Evolutionary conservation across 2,888 invertebrate genomes (phyloP).

Genomic region (Volucella inflata): DNA sequence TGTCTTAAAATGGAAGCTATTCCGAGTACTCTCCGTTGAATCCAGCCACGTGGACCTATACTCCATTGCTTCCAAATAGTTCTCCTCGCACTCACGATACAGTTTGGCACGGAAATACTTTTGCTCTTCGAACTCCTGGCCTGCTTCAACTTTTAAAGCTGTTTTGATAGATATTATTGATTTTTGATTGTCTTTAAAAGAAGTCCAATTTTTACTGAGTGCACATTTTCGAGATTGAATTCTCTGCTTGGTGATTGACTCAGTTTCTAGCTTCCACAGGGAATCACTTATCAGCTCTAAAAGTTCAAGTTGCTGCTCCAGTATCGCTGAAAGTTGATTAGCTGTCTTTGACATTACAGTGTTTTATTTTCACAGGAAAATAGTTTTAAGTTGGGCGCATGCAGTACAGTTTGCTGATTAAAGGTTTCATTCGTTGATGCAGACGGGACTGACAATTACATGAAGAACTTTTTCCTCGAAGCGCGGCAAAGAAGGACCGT

Average conservation of each 20-base stretch:
- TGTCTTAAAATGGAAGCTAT: constrained; percentile 19
- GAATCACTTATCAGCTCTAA: not conserved
- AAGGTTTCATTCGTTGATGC: too few relatives aligned
- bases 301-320: constrained; percentile 11
- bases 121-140: not conserved
- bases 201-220: constrained; percentile 6
- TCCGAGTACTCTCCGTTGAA: not conserved
- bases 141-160: constrained; percentile 1
- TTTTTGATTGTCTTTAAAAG: constrained; percentile 7
- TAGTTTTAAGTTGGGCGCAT: too few relatives aligned
- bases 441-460: too few relatives aligned
- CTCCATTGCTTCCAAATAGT: constrained; percentile 1
- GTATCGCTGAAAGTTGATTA: constrained; percentile 3
- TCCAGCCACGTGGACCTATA: not conserved
- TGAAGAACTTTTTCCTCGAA: too few relatives aligned
- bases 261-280: too few relatives aligned
- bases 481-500: too few relatives aligned
- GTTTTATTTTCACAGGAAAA: too few relatives aligned
- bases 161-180: not conserved
- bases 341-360: constrained; percentile 5
- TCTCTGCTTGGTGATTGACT: too few relatives aligned
- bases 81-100: too few relatives aligned
- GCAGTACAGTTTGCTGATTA: too few relatives aligned
- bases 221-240: constrained; percentile 19
- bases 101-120: not conserved